Base-by-base conservation (phyloP, 2,888 invertebrate genomes). In the Anagyrus pseudococci region DNA sequence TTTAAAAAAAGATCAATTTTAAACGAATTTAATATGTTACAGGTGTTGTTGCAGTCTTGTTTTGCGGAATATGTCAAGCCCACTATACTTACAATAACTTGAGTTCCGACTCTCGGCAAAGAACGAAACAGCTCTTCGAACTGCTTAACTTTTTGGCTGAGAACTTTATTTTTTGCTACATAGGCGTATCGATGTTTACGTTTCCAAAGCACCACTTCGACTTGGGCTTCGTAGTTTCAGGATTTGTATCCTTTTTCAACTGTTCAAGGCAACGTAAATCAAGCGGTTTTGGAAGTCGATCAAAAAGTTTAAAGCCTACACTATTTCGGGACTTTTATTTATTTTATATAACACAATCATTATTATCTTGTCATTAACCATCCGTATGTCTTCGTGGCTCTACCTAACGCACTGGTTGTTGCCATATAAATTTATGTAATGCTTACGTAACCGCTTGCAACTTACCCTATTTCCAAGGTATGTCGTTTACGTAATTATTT, bases 21-120 rank as follows among this genome's bases (percentile, higher is more conserved):
- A n/a, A n/a, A n/a, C n/a, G n/a, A n/a, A n/a, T n/a, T n/a, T n/a
- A n/a, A 37, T 20, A 22, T 47, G 6, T n/a, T 80, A 41, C 81
- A 91, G 91, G 94, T 58, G 96, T 98, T 69, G 98, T 99, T 13
- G 94, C 98, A 53, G 97, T 98, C 0, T 81, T 99, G 48, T 99
- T 98, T 83, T 98, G 98, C 83, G 98, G 98, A 26, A 98, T 99
- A 75, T 97, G 96, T 77, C 98, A 99, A 83, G 98, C 98, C 20
- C 98, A 99, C 83, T 99, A 99, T 81, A 99, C 98, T 0, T 98
- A 94, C 83, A 98, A 98, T 65, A 77, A 80, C 65, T 66, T 81
- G 67, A 77, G 79, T 66, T 70, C 82, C 73, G 77, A 85, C 79
- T 79, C 84, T 75, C 69, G 85, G 66, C 73, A 85, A 67, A 60